Conservation (phyloP, 1,140 invertebrate species). For the Lepidurus arcticus region DNA sequence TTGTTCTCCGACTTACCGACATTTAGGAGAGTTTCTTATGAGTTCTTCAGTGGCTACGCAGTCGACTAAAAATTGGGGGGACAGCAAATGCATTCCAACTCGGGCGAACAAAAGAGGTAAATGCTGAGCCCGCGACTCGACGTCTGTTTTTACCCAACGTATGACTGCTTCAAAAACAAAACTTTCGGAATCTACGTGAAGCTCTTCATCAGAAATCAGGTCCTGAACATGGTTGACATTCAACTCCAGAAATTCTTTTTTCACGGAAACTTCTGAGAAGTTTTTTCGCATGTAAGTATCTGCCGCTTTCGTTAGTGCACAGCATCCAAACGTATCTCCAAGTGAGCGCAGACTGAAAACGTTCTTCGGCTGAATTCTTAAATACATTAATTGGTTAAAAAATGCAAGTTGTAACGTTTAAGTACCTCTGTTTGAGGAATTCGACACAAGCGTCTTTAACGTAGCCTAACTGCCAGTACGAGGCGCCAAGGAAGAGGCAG, state of each 20-base stretch:
- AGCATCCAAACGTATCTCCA: constrained; percentile 73
- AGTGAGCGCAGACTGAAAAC: constrained; percentile 76
- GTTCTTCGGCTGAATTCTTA: constrained; percentile 72
- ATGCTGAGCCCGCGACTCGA: constrained; percentile 51
- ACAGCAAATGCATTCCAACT: constrained; percentile 71
- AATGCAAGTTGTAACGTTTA: constrained; percentile 1
- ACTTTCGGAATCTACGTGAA: too few species aligned
- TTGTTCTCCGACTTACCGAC: constrained; percentile 50
- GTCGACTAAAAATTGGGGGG: constrained; percentile 76
- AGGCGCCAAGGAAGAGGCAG: constrained; percentile 76
- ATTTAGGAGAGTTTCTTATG: constrained; percentile 66
- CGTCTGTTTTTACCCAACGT: constrained; percentile 56
- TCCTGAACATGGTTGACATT: constrained; percentile 41
- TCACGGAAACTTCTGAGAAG: constrained; percentile 69
- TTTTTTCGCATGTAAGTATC: constrained; percentile 78
- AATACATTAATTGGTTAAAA: background rate
- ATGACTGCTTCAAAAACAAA: too few species aligned
- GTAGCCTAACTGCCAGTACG: constrained; percentile 72
- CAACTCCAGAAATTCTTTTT: constrained; percentile 72
- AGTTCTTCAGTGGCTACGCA: constrained; percentile 73
- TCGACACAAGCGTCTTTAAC: constrained; percentile 78
- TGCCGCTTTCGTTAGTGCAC: constrained; percentile 61
- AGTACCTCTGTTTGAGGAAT: constrained; percentile 64
- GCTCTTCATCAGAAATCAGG: too few species aligned
- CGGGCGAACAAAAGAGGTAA: constrained; percentile 66